Conservation (phyloP, 2,888 invertebrate genomes). For the Laothoe populi region DNA sequence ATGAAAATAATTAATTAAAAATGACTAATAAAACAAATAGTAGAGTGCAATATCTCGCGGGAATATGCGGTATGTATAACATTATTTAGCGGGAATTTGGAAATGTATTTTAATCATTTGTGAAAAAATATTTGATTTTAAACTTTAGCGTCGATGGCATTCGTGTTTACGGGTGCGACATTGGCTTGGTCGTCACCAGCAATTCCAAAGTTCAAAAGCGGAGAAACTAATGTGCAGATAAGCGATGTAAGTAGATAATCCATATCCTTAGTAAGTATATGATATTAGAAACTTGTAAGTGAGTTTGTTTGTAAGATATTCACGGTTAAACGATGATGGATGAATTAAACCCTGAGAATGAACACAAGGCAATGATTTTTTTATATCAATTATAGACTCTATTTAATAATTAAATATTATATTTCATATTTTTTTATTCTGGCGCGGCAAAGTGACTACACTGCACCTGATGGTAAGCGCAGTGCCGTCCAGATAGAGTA, state of each 20-base stretch:
- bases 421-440: no score
- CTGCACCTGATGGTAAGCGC: no score
- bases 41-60: slow-evolving; percentile 76
- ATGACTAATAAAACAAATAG: slow-evolving; percentile 54
- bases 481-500: no score
- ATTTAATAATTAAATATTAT: no score
- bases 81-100: slow-evolving; percentile 47
- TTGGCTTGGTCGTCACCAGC: slow-evolving; percentile 84
- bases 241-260: slow-evolving; percentile 64
- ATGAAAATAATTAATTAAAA: slow-evolving; percentile 15
- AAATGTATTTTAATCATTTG: slow-evolving; percentile 28
- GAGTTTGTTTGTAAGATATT: no score
- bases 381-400: no score
- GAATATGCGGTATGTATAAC: slow-evolving; percentile 68
- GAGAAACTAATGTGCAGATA: slow-evolving; percentile 67
- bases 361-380: no score
- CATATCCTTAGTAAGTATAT: no score
- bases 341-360: no score
- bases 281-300: no score
- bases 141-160: slow-evolving; percentile 71
- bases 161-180: slow-evolving; percentile 75
- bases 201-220: slow-evolving; percentile 77
- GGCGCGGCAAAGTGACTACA: no score
- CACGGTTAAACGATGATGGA: no score
- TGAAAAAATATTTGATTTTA: slow-evolving; percentile 32